Evolutionary conservation across 2,888 invertebrate genomes (phyloP), one percentile per base, ranked within the genome.

Genomic region (Lacanobia wlatinum): DNA sequence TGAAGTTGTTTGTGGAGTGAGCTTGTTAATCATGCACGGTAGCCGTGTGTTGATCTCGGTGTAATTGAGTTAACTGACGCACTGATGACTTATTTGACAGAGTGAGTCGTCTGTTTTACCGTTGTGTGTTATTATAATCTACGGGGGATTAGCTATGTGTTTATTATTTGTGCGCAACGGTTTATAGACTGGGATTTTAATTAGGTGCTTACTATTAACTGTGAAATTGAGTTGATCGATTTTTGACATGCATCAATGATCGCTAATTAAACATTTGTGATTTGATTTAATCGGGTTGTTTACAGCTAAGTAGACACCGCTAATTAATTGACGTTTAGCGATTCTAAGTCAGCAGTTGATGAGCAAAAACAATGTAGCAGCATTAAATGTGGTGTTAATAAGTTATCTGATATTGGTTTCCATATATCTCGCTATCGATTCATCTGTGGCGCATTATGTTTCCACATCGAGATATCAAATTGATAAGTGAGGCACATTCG

Each of bases 51-150:
- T 96, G 96, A 95, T 96, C 96, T 94, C 93, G 83, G 88, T 91
- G 94, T 96, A 96, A 96, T 96, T 95, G 96, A 95, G 95, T 95
- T 95, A 95, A 94, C 96, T 95, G 95, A 95, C 95, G 92, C 91
- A 90, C 92, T 95, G 95, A 95, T 95, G 96, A 96, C 95, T 96
- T 95, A 96, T 96, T 95, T 96, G 96, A 95, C 94, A 93, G 93
- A 93, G 88, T 92, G 93, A 93, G 92, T 90, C 91, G 93, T 94
- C 89, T 91, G 92, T 94, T 94, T 93, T 91, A 92, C 92, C 86
- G 90, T 85, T 88, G 85, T 91, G 89, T 91, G 88, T 91, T 91
- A 91, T 90, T 87, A 89, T 92, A 90, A 90, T 90, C 89, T 91
- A 88, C 85, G 82, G 84, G 86, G 88, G 89, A 92, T 92, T 89